Evolutionary conservation across 2,888 invertebrate genomes (phyloP), one percentile per base, ranked within the genome.

Genomic region (Nudaria mundana): DNA sequence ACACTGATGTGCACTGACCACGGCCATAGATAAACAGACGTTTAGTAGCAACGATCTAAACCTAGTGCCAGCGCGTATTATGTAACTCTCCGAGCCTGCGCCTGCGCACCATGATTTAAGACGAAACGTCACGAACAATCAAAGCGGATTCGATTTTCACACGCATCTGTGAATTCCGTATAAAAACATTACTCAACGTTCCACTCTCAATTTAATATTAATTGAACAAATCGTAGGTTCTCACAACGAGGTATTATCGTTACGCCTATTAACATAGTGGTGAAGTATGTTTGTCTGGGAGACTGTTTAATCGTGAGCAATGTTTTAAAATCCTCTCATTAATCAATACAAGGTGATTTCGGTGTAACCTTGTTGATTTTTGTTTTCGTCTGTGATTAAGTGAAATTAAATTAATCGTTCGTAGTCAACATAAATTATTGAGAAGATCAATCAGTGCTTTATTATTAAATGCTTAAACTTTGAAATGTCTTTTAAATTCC

Each of bases 291-390:
- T 60, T 63, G 63, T 71, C 54, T 58, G 59, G 59, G 66, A 64
- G 66, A 61, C 67, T 62, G 16, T 34, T 55, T 44, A 59, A 52
- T 64, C 66, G 67, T 74, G 68, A 71, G 37, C 52, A 68, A 59
- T 57, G 63, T 54, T 63, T 66, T 72, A 73, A 58, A 66, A 69
- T 51, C 38, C 63, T 64, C 56, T 54, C 68, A 80, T 82, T 78
- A 80, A 82, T 82, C 81, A 81, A 72, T 71, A 68, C 74, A 69
- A 80, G 77, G 78, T 72, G 63, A 69, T 65, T 59, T 32, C 24
- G 44, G 10, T 37, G 41, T 46, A 62, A 56, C 79, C 76, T 80
- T 80, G 71, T 57, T 52, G 62, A 58, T 63, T 68, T 52, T 56
- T 56, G 52, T 55, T 52, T 57, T 56, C 47, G 48, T 53, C 42